Evolutionary conservation across 2,113 vertebrate species (phyloP).

Genomic region (Tetraodon nigroviridis): DNA sequence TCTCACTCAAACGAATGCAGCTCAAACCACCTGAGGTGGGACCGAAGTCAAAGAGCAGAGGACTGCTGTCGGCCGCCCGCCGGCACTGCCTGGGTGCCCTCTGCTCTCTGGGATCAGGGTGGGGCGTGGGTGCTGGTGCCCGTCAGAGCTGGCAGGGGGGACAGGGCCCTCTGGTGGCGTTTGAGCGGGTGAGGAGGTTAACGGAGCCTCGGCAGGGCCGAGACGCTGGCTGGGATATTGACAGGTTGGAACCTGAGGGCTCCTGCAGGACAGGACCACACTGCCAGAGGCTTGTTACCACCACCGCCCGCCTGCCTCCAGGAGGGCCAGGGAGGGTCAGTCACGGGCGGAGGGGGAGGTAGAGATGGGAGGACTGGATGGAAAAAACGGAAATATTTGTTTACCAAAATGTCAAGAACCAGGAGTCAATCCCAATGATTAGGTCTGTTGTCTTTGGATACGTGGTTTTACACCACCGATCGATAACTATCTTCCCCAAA

Average conservation of each 20-base stretch:
- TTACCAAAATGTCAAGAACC: no score
- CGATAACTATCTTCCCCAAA: no score
- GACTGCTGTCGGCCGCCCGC: slow-evolving; percentile 54
- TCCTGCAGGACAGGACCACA: slow-evolving; percentile 83
- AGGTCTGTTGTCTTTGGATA: no score
- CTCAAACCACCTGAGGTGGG: slow-evolving; percentile 29
- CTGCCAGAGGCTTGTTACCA: slow-evolving; percentile 77
- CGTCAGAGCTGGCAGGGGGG: slow-evolving; percentile 51
- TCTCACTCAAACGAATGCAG: slow-evolving; percentile 13
- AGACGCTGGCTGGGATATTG: slow-evolving; percentile 74
- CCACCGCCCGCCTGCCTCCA: slow-evolving; percentile 66
- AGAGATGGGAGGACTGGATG: slow-evolving; percentile 35
- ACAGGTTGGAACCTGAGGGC: slow-evolving; percentile 81
- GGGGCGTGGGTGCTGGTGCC: slow-evolving; percentile 19
- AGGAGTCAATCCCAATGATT: no score
- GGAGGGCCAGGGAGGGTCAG: slow-evolving; percentile 44
- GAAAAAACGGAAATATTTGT: slow-evolving; percentile 16
- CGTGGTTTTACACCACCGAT: no score
- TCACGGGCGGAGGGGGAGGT: slow-evolving; percentile 12
- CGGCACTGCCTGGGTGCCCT: slow-evolving; percentile 57
- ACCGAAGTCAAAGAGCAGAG: slow-evolving; percentile 51
- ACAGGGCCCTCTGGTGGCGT: slow-evolving; percentile 55
- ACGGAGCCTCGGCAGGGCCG: slow-evolving; percentile 66
- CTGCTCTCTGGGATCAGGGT: slow-evolving; percentile 30
- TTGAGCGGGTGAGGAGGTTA: slow-evolving; percentile 72